A percentile compares a stretch with the other conserved stretches of the same genome.
phyloP scores from a whole-genome alignment of 2,888 invertebrate species.

The Sceliomorpha sp. region DNA sequence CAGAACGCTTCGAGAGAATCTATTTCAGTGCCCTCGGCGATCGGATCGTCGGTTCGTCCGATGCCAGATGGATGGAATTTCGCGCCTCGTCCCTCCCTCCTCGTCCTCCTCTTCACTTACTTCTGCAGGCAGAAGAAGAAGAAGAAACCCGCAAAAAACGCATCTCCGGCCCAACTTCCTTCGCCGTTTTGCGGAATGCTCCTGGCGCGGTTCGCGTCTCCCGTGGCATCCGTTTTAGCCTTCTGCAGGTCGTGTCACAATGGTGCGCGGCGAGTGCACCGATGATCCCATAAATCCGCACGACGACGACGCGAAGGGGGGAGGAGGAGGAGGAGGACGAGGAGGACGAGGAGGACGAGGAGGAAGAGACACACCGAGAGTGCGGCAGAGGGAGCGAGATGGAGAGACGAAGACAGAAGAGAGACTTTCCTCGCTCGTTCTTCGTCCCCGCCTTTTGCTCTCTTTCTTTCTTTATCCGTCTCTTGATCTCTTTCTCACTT shows the following conservation, averaged over 20 bases:
- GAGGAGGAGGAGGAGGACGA: constrained; percentile 21
- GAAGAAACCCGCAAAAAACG: constrained; percentile 44
- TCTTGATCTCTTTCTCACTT: constrained; percentile 54
- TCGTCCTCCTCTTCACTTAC: constrained; percentile 22
- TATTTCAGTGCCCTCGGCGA: constrained; percentile 26
- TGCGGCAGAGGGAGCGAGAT: constrained; percentile 34
- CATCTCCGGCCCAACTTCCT: constrained; percentile 39
- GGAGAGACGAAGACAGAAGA: constrained; percentile 26
- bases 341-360: constrained; percentile 47
- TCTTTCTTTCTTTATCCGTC: constrained; percentile 55
- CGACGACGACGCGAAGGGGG: constrained; percentile 54
- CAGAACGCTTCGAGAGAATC: constrained; percentile 27
- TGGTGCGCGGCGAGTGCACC: constrained; percentile 59
- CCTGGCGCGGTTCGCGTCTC: constrained; percentile 1
- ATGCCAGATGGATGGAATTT: constrained; percentile 44
- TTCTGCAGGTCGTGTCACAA: constrained; percentile 57
- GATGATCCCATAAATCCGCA: constrained; percentile 74
- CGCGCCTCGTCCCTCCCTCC: constrained; percentile 5
- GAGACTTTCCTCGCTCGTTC: constrained; percentile 52
- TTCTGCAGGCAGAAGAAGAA: no score
- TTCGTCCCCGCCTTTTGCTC: constrained; percentile 51
- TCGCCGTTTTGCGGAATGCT: constrained; percentile 44
- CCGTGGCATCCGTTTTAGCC: constrained; percentile 46
- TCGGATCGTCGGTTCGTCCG: constrained; percentile 9
- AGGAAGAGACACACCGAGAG: constrained; percentile 39